A percentile compares a stretch with the other conserved stretches of the same genome.
phyloP scores from a whole-genome alignment of 2,113 vertebrate species.

The Proteles cristata region DNA sequence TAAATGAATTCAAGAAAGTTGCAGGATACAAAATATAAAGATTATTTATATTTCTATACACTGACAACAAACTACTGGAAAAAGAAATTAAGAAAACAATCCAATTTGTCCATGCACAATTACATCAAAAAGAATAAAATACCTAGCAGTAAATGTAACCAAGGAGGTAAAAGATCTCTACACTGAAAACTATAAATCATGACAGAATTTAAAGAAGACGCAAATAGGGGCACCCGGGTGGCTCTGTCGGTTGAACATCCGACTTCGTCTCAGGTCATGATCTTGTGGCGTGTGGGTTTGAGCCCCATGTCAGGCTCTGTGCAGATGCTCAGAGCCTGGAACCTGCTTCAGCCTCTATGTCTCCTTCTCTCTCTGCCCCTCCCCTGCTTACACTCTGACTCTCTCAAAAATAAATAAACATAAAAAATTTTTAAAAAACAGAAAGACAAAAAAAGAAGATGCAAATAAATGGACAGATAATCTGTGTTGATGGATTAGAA shows the following conservation, averaged over 20 bases:
- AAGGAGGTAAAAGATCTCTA: neutral
- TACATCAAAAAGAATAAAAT: neutral
- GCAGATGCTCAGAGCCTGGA: no score
- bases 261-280: no score
- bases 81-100: neutral
- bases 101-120: neutral
- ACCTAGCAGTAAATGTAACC: neutral
- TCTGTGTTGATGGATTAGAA: neutral
- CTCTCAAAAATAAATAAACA: no score
- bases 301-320: no score
- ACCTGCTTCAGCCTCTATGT: no score
- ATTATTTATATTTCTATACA: neutral
- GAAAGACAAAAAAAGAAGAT: neutral
- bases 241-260: no score
- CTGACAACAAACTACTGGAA: neutral
- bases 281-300: no score
- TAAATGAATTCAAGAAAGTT: neutral
- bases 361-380: no score
- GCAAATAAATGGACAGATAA: neutral
- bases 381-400: no score
- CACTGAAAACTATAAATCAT: neutral
- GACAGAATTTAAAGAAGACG: neutral
- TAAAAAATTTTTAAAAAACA: no score
- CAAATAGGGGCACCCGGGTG: neutral
- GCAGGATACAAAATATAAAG: neutral